These are phyloP conservation scores for Lynx canadensis DNA, from an alignment of 2,113 vertebrate species.

Conservation along the genomic window DNA sequence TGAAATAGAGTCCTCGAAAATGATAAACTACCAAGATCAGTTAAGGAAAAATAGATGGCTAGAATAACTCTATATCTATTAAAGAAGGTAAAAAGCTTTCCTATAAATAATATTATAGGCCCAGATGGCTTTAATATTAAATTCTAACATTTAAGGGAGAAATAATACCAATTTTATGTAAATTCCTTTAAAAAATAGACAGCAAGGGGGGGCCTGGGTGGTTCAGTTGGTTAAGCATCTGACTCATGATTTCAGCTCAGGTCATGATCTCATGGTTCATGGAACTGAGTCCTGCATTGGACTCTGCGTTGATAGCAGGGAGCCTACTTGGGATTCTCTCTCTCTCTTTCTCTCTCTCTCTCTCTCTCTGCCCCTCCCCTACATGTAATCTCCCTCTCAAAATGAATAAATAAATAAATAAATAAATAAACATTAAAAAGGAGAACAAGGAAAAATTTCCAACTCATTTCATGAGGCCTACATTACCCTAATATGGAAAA, in stretches of 20 bases:
- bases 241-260: too few species aligned
- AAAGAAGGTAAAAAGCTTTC: not conserved
- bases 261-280: too few species aligned
- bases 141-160: not conserved
- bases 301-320: too few species aligned
- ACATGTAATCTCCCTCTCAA: too few species aligned
- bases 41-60: not conserved
- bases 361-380: too few species aligned
- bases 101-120: not conserved
- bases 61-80: not conserved
- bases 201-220: not conserved
- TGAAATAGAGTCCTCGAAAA: not conserved
- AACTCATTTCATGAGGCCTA: not conserved
- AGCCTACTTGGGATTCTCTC: too few species aligned
- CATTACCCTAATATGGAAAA: not conserved
- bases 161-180: not conserved
- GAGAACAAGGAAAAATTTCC: not conserved
- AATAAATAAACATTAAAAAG: too few species aligned
- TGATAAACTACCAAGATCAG: not conserved
- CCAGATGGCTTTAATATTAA: not conserved
- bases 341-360: too few species aligned
- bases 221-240: too few species aligned
- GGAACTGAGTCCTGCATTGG: too few species aligned
- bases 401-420: too few species aligned
- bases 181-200: not conserved